These are phyloP conservation scores for Coregonus sp. DNA, from an alignment of 2,797 vertebrate species.

Conservation along the genomic window DNA sequence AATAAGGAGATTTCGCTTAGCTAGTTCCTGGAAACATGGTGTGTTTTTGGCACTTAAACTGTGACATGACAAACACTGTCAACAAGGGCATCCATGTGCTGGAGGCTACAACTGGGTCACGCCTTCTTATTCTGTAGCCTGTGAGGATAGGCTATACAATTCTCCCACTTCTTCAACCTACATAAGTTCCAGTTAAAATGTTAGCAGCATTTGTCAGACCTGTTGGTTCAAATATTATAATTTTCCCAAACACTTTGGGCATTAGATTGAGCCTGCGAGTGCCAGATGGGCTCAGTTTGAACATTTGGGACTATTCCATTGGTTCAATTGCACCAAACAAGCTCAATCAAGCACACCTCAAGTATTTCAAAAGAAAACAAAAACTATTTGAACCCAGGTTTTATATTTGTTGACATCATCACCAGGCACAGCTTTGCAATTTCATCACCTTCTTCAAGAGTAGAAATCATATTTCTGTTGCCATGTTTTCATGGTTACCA, in stretches of 20 bases:
- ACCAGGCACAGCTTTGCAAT: neutral
- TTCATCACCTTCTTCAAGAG: neutral
- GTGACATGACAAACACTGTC: constrained; percentile 28
- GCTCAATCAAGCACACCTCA: neutral
- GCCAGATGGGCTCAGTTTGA: neutral
- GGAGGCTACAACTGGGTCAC: constrained; percentile 15
- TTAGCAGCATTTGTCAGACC: neutral
- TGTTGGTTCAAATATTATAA: neutral
- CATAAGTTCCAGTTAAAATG: neutral
- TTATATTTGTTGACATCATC: neutral
- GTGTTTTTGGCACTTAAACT: constrained; percentile 36
- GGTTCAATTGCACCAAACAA: neutral
- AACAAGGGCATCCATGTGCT: constrained; percentile 31
- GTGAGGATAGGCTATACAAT: neutral
- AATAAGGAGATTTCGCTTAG: constrained; percentile 35
- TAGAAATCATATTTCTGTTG: neutral
- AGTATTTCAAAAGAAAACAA: neutral
- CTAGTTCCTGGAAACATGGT: constrained; percentile 28
- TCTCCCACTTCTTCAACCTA: neutral
- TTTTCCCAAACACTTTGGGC: neutral
- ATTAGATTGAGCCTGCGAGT: neutral
- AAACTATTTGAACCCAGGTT: neutral
- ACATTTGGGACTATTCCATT: neutral
- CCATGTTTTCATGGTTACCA: neutral
- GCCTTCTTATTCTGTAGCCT: neutral